A percentile compares a stretch with the other conserved stretches of the same genome.
Evolutionary conservation across 64 coral and sea anemone species (phyloP).

Genomic region (Orbicella faveolata): DNA sequence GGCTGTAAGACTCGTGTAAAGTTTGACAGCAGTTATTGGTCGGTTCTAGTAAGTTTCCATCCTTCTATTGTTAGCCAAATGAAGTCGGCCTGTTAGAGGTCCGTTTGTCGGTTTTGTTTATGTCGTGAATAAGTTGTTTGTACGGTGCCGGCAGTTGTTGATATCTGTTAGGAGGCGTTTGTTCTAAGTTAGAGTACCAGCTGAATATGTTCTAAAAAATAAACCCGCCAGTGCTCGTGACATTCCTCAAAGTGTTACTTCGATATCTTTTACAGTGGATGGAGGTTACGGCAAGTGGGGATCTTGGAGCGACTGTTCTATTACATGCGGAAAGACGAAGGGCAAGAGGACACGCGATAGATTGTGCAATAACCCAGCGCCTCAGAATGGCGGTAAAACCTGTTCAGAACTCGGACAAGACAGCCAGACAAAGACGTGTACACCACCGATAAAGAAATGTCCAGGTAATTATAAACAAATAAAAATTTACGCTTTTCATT

Average conservation of each 20-base stretch:
- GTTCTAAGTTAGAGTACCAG: too few species aligned
- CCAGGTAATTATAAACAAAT: background rate
- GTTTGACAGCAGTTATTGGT: too few species aligned
- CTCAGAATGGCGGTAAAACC: conserved; percentile 56
- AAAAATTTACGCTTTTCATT: background rate
- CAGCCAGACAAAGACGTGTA: conserved; percentile 35
- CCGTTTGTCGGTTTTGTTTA: too few species aligned
- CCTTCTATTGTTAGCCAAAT: too few species aligned
- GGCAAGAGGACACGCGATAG: conserved; percentile 38
- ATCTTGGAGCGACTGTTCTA: conserved; percentile 41
- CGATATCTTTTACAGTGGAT: background rate
- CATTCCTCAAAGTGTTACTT: background rate
- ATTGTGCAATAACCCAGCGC: conserved; percentile 54
- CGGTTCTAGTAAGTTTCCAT: too few species aligned
- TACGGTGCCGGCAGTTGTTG: too few species aligned
- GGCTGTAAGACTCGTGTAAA: too few species aligned
- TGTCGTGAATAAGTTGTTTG: too few species aligned
- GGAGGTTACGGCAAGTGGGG: conserved; percentile 70
- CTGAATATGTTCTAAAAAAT: background rate
- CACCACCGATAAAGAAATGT: background rate
- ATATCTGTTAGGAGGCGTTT: too few species aligned
- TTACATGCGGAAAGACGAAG: conserved; percentile 52
- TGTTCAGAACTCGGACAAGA: conserved; percentile 60
- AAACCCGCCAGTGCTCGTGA: background rate
- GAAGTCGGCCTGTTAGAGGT: too few species aligned